Conservation (phyloP, 1,140 invertebrate genomes). For the Aphis gossypii region DNA sequence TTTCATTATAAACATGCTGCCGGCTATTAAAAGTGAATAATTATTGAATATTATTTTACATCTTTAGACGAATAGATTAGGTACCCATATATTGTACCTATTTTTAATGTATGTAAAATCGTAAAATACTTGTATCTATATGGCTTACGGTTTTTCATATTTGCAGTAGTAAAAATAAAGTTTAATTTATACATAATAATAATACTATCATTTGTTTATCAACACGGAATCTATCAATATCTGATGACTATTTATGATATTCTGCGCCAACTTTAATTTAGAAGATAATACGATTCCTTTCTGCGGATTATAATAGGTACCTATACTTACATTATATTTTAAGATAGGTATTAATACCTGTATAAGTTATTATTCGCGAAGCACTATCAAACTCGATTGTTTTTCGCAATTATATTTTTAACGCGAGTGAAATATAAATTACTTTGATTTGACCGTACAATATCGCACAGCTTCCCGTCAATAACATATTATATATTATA, state of each 20-base stretch:
- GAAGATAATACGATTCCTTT: neutral
- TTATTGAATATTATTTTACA: neutral
- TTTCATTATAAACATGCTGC: neutral
- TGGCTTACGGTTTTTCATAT: conserved; percentile 22
- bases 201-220: neutral
- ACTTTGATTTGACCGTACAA: neutral
- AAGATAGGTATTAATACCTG: no score
- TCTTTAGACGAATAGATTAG: neutral
- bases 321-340: no score
- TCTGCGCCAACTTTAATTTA: neutral
- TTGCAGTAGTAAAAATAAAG: neutral
- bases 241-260: neutral
- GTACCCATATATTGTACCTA: neutral
- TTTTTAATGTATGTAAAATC: neutral
- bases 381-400: neutral
- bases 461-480: neutral
- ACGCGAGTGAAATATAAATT: neutral
- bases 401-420: neutral
- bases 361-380: neutral
- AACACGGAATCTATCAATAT: neutral
- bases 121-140: neutral
- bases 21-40: neutral
- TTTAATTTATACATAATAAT: neutral
- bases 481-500: neutral
- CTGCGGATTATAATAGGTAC: neutral